Percentiles rank a stretch among this genome's conserved stretches.
These are phyloP conservation scores for Zoanthus gigantus DNA, from an alignment of 92 coral and sea anemone genomes.

Conservation along the genomic window DNA sequence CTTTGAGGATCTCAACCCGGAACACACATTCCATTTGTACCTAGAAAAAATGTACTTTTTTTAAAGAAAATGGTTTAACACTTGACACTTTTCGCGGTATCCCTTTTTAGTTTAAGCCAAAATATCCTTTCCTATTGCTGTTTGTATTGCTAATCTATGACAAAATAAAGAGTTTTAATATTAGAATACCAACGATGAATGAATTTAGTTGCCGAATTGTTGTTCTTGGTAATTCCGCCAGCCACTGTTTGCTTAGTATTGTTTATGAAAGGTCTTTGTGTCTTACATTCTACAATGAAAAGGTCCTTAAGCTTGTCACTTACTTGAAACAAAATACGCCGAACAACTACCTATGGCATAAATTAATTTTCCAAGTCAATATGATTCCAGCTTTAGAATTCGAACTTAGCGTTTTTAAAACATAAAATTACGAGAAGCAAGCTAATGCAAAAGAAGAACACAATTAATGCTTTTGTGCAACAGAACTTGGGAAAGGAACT, in stretches of 20 bases:
- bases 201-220: background rate
- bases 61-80: background rate
- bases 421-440: background rate
- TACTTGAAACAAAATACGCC: background rate
- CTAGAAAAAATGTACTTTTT: background rate
- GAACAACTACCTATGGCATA: conserved; percentile 1
- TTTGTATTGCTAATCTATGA: background rate
- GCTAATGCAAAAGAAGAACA: background rate
- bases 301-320: conserved; percentile 33
- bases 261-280: conserved; percentile 7
- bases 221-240: background rate
- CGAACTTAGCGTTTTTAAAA: background rate
- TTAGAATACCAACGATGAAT: background rate
- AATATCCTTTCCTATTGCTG: background rate
- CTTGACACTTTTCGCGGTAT: background rate
- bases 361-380: background rate
- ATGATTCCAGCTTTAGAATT: conserved; percentile 1
- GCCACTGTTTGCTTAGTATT: conserved; percentile 21
- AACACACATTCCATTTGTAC: background rate
- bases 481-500: background rate
- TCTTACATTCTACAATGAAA: background rate
- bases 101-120: background rate
- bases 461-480: background rate
- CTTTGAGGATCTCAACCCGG: background rate
- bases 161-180: background rate